phyloP scores from a whole-genome alignment of 1,140 invertebrate species.

The Hermetia illucens region DNA sequence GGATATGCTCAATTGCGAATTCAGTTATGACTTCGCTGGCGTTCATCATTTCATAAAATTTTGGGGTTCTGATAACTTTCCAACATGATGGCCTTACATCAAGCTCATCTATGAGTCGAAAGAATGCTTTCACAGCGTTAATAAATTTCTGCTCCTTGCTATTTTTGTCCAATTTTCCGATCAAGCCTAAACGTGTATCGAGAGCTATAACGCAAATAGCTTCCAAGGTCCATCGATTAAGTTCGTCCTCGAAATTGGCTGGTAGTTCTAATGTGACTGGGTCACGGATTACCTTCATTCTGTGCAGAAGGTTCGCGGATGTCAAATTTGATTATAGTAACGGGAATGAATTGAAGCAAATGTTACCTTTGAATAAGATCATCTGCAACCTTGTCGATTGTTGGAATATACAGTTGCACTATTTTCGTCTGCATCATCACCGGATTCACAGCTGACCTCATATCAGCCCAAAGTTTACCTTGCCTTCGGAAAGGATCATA shows the following conservation, averaged over 20 bases:
- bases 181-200: constrained; percentile 35
- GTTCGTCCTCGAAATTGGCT: constrained; percentile 38
- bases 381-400: constrained; percentile 1
- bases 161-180: no score
- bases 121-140: no score
- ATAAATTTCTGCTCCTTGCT: no score
- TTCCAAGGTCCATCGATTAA: constrained; percentile 52
- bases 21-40: no score
- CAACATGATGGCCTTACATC: no score
- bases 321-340: background rate
- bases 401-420: constrained; percentile 1
- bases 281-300: constrained; percentile 34
- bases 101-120: no score
- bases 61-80: no score
- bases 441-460: constrained; percentile 5
- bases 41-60: no score
- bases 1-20: no score
- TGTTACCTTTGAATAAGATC: constrained; percentile 6
- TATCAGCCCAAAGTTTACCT: constrained; percentile 6
- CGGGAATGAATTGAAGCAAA: background rate
- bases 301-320: constrained; percentile 2
- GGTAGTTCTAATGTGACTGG: constrained; percentile 35
- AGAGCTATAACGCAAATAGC: constrained; percentile 48
- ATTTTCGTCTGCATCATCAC: constrained; percentile 6
- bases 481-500: no score